phyloP scores from a whole-genome alignment of 2,797 vertebrate genomes.

The Nyctibius grandis region DNA sequence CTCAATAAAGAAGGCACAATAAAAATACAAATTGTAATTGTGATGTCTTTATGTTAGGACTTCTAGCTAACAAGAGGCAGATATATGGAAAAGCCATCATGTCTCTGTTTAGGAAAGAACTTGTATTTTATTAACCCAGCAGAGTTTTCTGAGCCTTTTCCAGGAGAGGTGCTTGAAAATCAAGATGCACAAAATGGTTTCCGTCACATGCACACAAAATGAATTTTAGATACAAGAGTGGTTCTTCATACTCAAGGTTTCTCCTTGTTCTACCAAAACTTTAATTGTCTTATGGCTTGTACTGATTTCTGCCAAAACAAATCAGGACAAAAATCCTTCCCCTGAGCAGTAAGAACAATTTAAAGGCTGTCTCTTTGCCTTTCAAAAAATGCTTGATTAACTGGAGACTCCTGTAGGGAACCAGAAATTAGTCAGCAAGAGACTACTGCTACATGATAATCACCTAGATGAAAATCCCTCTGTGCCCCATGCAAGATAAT shows the following conservation, averaged over 20 bases:
- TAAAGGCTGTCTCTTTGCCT: not conserved
- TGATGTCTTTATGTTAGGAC: not conserved
- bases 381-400: not conserved
- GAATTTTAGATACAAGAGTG: not conserved
- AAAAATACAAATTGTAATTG: not conserved
- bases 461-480: not conserved
- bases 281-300: not conserved
- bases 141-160: not conserved
- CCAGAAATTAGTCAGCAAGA: not conserved
- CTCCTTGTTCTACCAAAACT: not conserved
- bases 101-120: not conserved
- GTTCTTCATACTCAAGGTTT: not conserved
- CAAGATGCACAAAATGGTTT: not conserved
- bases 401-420: not conserved
- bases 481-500: not conserved
- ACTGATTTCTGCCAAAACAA: not conserved
- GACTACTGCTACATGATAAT: not conserved
- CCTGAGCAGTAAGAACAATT: not conserved
- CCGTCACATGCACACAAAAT: not conserved
- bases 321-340: not conserved
- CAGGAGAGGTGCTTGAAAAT: not conserved
- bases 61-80: not conserved
- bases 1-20: not conserved
- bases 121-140: not conserved
- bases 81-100: not conserved